phyloP scores from a whole-genome alignment of 1,140 invertebrate genomes.

The Diachasma alloeum region DNA sequence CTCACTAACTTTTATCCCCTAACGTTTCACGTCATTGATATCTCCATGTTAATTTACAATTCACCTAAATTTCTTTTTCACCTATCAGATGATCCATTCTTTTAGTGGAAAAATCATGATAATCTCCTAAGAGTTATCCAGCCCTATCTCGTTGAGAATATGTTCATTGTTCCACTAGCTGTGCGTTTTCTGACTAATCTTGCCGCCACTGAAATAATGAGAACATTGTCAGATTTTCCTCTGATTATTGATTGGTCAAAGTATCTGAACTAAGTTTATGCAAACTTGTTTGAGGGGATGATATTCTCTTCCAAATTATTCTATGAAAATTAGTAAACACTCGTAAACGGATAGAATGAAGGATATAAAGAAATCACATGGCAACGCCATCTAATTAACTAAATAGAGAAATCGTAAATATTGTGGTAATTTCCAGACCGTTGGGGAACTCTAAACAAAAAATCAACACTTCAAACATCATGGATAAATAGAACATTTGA shows the following conservation, averaged over 20 bases:
- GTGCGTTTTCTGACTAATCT: conserved; percentile 76
- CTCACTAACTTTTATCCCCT: neutral
- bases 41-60: neutral
- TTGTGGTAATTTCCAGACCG: neutral
- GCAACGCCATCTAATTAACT: too few species aligned
- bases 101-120: conserved; percentile 16
- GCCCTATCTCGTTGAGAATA: conserved; percentile 69
- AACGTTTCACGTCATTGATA: neutral
- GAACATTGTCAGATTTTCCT: conserved; percentile 22
- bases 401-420: neutral
- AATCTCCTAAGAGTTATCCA: conserved; percentile 53
- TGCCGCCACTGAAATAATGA: conserved; percentile 72
- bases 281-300: too few species aligned
- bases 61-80: neutral
- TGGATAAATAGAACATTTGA: neutral
- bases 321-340: too few species aligned
- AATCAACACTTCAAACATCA: neutral
- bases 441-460: neutral
- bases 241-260: too few species aligned
- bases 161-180: conserved; percentile 75
- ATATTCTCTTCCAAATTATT: too few species aligned
- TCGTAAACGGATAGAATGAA: too few species aligned
- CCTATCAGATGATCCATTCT: neutral
- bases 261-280: too few species aligned
- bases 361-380: too few species aligned